Evolutionary conservation across 2,888 invertebrate species (phyloP).

Genomic region (Leptothorax acervorum): DNA sequence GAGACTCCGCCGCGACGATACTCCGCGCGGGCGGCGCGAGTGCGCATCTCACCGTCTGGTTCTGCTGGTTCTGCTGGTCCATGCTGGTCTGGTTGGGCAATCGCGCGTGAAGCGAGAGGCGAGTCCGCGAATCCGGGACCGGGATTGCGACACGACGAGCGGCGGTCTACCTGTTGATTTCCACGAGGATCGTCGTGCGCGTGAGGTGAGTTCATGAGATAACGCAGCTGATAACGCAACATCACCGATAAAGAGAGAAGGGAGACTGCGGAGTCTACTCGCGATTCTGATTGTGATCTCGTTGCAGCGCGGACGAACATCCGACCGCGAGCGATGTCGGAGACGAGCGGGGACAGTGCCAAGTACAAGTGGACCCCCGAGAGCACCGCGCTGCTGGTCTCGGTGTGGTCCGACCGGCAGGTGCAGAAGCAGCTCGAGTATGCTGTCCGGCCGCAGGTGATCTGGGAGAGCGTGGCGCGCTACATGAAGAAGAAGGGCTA

Average conservation of each 20-base stretch:
- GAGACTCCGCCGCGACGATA: conserved; percentile 33
- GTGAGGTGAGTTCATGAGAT: neutral
- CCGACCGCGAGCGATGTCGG: conserved; percentile 25
- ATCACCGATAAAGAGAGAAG: neutral
- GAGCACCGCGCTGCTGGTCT: conserved; percentile 83
- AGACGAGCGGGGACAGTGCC: conserved; percentile 78
- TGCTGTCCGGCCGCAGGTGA: conserved; percentile 80
- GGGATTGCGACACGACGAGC: neutral
- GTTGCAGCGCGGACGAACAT: neutral
- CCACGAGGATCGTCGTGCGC: neutral
- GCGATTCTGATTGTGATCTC: neutral
- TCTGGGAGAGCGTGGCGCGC: conserved; percentile 84
- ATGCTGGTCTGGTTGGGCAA: neutral
- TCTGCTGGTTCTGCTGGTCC: no score
- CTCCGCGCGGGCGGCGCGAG: neutral
- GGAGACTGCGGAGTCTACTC: neutral
- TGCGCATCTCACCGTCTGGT: conserved; percentile 10
- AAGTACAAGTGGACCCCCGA: conserved; percentile 85
- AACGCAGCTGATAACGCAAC: neutral
- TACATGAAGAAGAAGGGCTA: conserved; percentile 85
- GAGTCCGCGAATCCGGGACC: neutral
- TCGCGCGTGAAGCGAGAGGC: neutral
- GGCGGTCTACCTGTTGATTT: conserved; percentile 40
- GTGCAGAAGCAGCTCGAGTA: conserved; percentile 84
- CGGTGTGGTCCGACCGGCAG: conserved; percentile 84